Conservation (phyloP, 2,797 vertebrate species). For the Chanos chanos region DNA sequence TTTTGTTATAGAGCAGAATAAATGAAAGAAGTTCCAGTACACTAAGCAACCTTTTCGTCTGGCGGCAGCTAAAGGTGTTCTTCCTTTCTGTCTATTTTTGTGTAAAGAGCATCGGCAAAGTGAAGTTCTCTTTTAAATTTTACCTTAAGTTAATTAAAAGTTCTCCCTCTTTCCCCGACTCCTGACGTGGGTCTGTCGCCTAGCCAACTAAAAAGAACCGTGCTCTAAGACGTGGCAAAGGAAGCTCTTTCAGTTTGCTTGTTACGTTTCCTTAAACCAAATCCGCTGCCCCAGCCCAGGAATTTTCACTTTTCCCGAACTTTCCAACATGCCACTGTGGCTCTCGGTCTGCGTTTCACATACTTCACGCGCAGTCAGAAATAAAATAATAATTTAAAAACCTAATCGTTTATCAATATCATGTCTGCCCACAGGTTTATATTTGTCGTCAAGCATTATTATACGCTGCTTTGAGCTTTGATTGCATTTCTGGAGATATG, state of each 20-base stretch:
- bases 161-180: conserved; percentile 22
- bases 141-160: conserved; percentile 51
- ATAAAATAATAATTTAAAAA: background rate
- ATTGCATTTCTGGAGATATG: too few relatives aligned
- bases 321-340: conserved; percentile 22
- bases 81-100: too few relatives aligned
- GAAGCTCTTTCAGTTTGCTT: conserved; percentile 21
- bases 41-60: conserved; percentile 19
- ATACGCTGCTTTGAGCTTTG: background rate
- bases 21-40: too few relatives aligned
- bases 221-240: conserved; percentile 52
- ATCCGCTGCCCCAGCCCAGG: background rate
- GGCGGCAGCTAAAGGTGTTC: too few relatives aligned
- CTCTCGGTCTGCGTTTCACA: background rate
- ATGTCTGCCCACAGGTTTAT: too few relatives aligned
- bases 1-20: too few relatives aligned
- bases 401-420: too few relatives aligned
- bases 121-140: conserved; percentile 32
- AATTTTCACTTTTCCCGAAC: conserved; percentile 24
- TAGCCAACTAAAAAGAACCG: background rate
- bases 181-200: conserved; percentile 2
- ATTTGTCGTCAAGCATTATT: too few relatives aligned
- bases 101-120: background rate
- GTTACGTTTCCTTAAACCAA: conserved; percentile 8
- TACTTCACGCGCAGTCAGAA: too few relatives aligned